Percentiles rank a stretch among this genome's conserved stretches.
Evolutionary conservation across 2,888 invertebrate genomes (phyloP).

Genomic region (Diarsia mendica): DNA sequence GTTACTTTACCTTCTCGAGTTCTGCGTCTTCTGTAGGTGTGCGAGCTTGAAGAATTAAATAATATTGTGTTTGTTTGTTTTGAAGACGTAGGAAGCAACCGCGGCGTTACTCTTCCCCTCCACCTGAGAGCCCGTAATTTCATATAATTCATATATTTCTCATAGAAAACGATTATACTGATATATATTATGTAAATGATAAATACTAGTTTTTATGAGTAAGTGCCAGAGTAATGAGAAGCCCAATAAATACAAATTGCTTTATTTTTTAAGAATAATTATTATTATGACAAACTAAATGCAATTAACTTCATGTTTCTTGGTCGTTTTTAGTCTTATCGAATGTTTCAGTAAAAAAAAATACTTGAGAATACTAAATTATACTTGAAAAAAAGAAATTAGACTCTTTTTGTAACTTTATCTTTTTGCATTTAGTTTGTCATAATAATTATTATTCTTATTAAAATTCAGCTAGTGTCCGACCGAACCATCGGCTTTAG

Average conservation of each 20-base stretch:
- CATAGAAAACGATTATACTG: not conserved
- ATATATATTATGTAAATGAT: too few relatives aligned
- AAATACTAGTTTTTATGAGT: not conserved
- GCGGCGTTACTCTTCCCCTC: not conserved
- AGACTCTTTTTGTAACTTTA: too few relatives aligned
- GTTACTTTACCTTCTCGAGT: conserved; percentile 5
- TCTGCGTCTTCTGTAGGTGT: conserved; percentile 35
- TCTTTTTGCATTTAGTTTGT: too few relatives aligned
- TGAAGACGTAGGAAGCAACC: conserved; percentile 34
- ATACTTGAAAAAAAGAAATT: too few relatives aligned
- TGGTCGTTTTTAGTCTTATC: not conserved
- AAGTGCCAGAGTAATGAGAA: not conserved
- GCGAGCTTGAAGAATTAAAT: conserved; percentile 51
- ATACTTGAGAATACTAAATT: too few relatives aligned
- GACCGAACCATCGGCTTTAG: not conserved
- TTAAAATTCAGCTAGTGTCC: not conserved
- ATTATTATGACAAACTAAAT: too few relatives aligned
- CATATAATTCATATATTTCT: conserved; percentile 24
- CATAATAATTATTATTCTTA: not conserved
- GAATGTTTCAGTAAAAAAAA: not conserved
- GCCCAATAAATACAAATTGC: not conserved
- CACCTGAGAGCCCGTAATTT: conserved; percentile 28
- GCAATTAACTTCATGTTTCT: not conserved
- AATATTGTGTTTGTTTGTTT: conserved; percentile 45
- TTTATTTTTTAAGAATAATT: too few relatives aligned